Percentiles rank a stretch among this genome's conserved stretches.
phyloP scores from a whole-genome alignment of 2,888 invertebrate species.

The Eristalinus sepulchralis region DNA sequence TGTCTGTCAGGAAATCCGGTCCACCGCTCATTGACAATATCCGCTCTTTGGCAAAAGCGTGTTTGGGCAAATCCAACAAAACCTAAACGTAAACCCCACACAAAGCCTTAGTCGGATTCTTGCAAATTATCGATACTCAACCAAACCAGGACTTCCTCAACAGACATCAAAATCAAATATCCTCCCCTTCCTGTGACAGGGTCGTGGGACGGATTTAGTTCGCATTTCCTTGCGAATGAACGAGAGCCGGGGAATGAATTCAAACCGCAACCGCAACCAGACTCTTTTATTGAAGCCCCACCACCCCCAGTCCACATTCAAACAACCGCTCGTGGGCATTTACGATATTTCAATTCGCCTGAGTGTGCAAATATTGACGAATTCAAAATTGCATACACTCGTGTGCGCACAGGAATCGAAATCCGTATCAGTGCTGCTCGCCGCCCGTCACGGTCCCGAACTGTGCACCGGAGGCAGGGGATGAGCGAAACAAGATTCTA shows the following conservation, averaged over 20 bases:
- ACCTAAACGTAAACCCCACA: not conserved
- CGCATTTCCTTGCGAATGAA: not conserved
- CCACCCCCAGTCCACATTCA: not conserved
- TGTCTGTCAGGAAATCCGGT: not conserved
- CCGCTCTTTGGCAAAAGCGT: not conserved
- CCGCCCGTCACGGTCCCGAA: not conserved
- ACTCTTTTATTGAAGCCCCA: not conserved
- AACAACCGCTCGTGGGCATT: not conserved
- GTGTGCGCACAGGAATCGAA: not conserved
- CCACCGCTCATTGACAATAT: not conserved
- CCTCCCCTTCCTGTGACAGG: not conserved
- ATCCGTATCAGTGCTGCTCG: too few relatives aligned
- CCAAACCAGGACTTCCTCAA: not conserved
- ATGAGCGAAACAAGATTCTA: not conserved
- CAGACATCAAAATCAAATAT: not conserved
- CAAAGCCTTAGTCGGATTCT: not conserved
- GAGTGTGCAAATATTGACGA: not conserved
- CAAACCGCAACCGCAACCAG: not conserved
- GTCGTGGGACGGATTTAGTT: not conserved
- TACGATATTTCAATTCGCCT: not conserved
- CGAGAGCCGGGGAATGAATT: not conserved
- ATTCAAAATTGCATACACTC: not conserved
- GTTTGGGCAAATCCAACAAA: not conserved
- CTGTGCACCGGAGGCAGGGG: not conserved
- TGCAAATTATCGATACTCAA: not conserved